Conservation (phyloP, 2,113 vertebrate genomes). For the Puntigrus tetrazona region DNA sequence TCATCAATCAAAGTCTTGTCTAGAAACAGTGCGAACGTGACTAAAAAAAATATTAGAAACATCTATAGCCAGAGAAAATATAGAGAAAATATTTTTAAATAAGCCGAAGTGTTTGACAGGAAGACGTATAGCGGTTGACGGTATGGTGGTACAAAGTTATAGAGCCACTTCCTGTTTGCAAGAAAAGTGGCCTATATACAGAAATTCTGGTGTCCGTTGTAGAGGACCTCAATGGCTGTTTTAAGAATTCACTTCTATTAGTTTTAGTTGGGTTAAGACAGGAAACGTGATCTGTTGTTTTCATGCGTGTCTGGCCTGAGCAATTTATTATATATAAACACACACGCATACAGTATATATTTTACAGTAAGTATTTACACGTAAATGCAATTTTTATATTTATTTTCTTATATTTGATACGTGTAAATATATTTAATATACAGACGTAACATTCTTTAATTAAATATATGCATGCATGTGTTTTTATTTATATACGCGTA, state of each 20-base stretch:
- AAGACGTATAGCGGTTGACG: not conserved
- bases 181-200: not conserved
- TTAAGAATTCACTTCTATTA: not conserved
- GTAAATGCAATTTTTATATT: too few species aligned
- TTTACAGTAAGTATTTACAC: too few species aligned
- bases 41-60: too few species aligned
- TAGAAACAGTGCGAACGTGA: too few species aligned
- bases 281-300: slow-evolving; percentile 8
- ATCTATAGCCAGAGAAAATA: too few species aligned
- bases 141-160: not conserved
- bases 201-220: not conserved
- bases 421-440: too few species aligned
- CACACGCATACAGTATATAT: too few species aligned
- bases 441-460: too few species aligned
- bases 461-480: too few species aligned
- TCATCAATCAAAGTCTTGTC: not conserved
- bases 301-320: not conserved
- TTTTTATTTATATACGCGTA: too few species aligned
- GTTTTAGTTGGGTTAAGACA: not conserved
- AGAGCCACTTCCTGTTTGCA: slow-evolving; percentile 1
- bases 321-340: too few species aligned
- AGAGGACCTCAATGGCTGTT: not conserved
- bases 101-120: not conserved
- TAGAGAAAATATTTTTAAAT: not conserved
- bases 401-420: too few species aligned